Percentiles rank a stretch among this genome's conserved stretches.
Conservation (phyloP, 2,888 invertebrate species). For the Meliscaeva auricollis region DNA sequence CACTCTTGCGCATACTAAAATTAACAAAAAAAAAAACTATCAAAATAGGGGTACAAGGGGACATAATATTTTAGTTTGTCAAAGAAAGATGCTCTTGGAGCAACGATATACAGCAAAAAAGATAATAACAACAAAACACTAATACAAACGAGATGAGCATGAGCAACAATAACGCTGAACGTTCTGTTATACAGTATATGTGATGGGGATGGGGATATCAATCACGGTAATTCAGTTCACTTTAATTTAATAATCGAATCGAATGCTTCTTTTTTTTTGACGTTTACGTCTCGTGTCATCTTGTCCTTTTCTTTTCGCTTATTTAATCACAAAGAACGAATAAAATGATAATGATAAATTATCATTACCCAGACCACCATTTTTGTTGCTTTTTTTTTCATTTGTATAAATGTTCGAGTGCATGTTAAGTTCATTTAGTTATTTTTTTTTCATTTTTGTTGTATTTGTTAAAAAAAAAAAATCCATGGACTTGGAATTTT, state of each 20-base stretch:
- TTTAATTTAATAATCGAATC: conserved; percentile 82
- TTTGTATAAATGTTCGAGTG: conserved; percentile 27
- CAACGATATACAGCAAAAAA: conserved; percentile 47
- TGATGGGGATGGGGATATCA: conserved; percentile 78
- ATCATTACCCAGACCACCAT: conserved; percentile 43
- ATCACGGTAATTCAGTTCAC: conserved; percentile 83
- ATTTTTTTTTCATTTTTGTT: conserved; percentile 34
- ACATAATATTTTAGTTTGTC: conserved; percentile 44
- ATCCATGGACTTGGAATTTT: background rate
- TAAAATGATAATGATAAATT: conserved; percentile 58
- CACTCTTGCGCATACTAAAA: conserved; percentile 38
- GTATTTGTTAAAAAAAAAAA: background rate
- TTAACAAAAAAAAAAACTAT: conserved; percentile 32
- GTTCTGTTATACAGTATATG: conserved; percentile 60
- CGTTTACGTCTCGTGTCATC: conserved; percentile 75
- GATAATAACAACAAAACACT: conserved; percentile 66
- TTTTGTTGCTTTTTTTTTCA: conserved; percentile 17
- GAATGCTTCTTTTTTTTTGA: conserved; percentile 67
- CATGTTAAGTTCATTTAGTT: conserved; percentile 43
- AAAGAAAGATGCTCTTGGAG: conserved; percentile 53
- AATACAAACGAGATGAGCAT: conserved; percentile 49
- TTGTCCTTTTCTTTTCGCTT: conserved; percentile 69
- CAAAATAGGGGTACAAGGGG: conserved; percentile 36
- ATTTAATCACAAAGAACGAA: conserved; percentile 70
- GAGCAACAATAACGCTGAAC: conserved; percentile 66